Conservation (phyloP, 2,888 invertebrate genomes). For the Pseudococcus longispinus region DNA sequence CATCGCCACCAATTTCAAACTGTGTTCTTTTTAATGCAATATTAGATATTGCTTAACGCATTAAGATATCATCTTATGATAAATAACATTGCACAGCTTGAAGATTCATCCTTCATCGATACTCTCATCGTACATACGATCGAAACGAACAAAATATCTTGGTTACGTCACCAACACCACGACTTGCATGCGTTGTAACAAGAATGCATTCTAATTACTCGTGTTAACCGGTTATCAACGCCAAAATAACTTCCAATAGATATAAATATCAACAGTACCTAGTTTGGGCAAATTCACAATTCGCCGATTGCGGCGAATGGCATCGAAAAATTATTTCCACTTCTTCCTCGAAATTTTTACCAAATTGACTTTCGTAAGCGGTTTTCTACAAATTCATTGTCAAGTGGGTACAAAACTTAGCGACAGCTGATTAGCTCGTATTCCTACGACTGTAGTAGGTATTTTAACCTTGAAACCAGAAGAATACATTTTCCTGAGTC, state of each 20-base stretch:
- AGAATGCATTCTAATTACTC: constrained; percentile 24
- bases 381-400: too few relatives aligned
- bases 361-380: too few relatives aligned
- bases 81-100: neutral
- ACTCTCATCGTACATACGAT: neutral
- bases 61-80: neutral
- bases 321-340: too few relatives aligned
- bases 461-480: constrained; percentile 5
- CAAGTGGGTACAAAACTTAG: constrained; percentile 5
- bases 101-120: neutral
- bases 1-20: neutral
- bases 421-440: constrained; percentile 22
- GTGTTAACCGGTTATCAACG: neutral
- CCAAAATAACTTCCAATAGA: constrained; percentile 1
- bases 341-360: too few relatives aligned
- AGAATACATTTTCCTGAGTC: constrained; percentile 29
- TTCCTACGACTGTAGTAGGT: neutral
- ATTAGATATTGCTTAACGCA: neutral
- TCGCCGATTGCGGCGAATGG: too few relatives aligned
- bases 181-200: neutral
- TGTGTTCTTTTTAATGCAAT: neutral
- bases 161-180: neutral
- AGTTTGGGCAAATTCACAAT: too few relatives aligned
- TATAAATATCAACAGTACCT: constrained; percentile 1
- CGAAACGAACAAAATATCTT: neutral